Percentiles rank a stretch among this genome's conserved stretches.
Evolutionary conservation across 53 echinoderm and acorn worm genomes (phyloP).

Genomic region (Henricia sp.): DNA sequence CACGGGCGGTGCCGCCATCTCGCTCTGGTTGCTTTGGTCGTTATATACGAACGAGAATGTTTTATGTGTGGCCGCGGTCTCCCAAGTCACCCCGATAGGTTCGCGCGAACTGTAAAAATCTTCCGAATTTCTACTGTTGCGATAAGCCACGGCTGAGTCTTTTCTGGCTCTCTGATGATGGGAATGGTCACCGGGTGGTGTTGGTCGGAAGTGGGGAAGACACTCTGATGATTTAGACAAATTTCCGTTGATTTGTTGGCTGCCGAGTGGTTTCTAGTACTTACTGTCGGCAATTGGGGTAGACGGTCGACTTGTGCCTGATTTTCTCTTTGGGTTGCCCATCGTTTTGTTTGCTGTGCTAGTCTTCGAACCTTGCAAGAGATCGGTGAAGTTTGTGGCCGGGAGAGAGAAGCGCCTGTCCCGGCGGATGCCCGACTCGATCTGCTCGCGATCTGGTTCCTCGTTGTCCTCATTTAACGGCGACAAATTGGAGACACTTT

Average conservation of each 20-base stretch:
- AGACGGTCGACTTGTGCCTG: neutral
- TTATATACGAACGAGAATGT: conserved; percentile 69
- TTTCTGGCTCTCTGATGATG: neutral
- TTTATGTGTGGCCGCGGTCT: conserved; percentile 59
- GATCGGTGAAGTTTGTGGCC: neutral
- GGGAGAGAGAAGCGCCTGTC: conserved; percentile 33
- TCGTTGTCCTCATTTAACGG: neutral
- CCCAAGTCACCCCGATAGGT: conserved; percentile 19
- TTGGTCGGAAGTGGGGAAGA: neutral
- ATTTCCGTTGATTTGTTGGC: neutral
- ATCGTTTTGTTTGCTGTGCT: neutral
- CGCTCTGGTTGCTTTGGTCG: conserved; percentile 53
- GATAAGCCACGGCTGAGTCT: neutral
- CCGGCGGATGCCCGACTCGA: conserved; percentile 6
- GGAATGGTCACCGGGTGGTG: neutral
- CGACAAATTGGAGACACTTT: neutral
- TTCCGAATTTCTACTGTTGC: no score
- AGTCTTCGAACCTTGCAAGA: neutral
- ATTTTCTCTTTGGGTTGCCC: neutral
- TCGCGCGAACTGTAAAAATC: neutral
- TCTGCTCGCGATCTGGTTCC: neutral
- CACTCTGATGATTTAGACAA: neutral
- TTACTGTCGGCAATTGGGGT: conserved; percentile 4
- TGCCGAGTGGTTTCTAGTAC: neutral
- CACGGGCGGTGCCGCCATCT: conserved; percentile 62